phyloP scores from a whole-genome alignment of 1,140 invertebrate genomes.

The Lasioglossum albipes region DNA sequence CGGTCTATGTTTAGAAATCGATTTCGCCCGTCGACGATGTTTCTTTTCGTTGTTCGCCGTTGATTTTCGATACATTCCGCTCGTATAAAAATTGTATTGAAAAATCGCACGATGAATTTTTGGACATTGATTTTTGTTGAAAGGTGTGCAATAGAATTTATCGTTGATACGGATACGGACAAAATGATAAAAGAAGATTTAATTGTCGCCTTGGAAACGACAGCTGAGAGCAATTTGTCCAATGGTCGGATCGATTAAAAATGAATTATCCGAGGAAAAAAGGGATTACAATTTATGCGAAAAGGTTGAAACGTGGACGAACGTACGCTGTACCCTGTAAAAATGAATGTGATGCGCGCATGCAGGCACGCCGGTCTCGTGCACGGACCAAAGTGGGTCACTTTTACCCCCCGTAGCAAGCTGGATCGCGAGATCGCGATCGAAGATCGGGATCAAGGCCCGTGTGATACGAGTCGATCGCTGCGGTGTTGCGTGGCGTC shows the following conservation, averaged over 20 bases:
- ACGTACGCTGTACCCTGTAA: constrained; percentile 6
- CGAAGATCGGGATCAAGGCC: constrained; percentile 44
- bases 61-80: too few relatives aligned
- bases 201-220: neutral
- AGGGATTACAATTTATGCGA: neutral
- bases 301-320: constrained; percentile 1
- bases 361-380: constrained; percentile 2
- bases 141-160: too few relatives aligned
- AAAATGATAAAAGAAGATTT: too few relatives aligned
- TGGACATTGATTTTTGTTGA: too few relatives aligned
- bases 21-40: too few relatives aligned
- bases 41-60: too few relatives aligned
- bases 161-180: too few relatives aligned
- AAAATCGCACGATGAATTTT: too few relatives aligned
- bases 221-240: too few relatives aligned
- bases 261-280: neutral
- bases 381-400: constrained; percentile 52
- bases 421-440: constrained; percentile 52
- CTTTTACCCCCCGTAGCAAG: constrained; percentile 65
- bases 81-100: too few relatives aligned
- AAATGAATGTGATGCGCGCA: constrained; percentile 10
- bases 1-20: too few relatives aligned
- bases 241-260: neutral
- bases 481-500: constrained; percentile 21
- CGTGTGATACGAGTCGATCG: constrained; percentile 37